Conservation (phyloP, 2,797 vertebrate species). For the Gymnoscopelus microlampas region DNA sequence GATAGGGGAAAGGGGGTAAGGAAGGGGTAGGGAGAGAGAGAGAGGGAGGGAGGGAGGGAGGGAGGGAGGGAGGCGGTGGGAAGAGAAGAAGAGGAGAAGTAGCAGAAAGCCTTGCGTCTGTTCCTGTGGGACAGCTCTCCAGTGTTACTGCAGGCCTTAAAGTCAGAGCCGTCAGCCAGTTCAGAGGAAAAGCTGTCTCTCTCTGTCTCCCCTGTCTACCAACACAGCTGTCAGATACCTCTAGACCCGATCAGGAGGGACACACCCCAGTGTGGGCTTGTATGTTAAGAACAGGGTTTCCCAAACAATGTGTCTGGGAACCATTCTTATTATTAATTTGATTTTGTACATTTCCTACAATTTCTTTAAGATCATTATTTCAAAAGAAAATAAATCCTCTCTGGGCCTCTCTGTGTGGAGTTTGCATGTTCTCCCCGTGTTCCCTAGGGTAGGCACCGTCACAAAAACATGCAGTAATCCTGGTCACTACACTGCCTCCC, state of each 20-base stretch:
- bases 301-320: not conserved
- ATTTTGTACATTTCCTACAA: too few relatives aligned
- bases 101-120: slow-evolving; percentile 41
- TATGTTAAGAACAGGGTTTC: slow-evolving; percentile 1
- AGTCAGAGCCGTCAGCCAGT: slow-evolving; percentile 56
- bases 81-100: too few relatives aligned
- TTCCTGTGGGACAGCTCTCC: slow-evolving; percentile 60
- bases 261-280: not conserved
- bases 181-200: slow-evolving; percentile 38
- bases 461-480: too few relatives aligned
- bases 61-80: not conserved
- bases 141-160: slow-evolving; percentile 59
- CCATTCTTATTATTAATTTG: too few relatives aligned
- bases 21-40: slow-evolving; percentile 33
- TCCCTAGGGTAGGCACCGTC: too few relatives aligned
- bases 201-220: slow-evolving; percentile 33
- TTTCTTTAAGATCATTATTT: too few relatives aligned
- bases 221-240: slow-evolving; percentile 61
- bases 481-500: too few relatives aligned
- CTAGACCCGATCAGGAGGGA: slow-evolving; percentile 21
- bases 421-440: too few relatives aligned
- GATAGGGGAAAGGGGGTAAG: slow-evolving; percentile 12
- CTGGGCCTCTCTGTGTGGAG: too few relatives aligned
- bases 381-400: too few relatives aligned
- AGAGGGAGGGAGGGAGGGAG: slow-evolving; percentile 14